Percentiles rank a stretch among this genome's conserved stretches.
Evolutionary conservation across 2,888 invertebrate genomes (phyloP).

Genomic region (Dynastes grantii): DNA sequence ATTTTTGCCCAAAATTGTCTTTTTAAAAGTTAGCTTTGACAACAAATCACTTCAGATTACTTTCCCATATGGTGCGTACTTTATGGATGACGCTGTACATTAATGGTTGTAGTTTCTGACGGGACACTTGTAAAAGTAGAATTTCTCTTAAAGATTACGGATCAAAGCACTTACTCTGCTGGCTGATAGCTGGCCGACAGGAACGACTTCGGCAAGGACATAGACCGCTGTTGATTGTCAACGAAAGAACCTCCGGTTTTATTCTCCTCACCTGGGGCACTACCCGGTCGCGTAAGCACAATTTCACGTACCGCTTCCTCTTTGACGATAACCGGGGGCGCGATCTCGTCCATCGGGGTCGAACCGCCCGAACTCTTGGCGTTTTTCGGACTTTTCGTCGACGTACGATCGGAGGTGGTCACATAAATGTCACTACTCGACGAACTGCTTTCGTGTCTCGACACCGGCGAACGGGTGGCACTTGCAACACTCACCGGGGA

Average conservation of each 20-base stretch:
- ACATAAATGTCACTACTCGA: conserved; percentile 74
- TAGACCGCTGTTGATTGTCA: conserved; percentile 71
- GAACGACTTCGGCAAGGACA: conserved; percentile 73
- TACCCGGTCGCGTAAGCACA: conserved; percentile 72
- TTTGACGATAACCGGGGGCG: conserved; percentile 53
- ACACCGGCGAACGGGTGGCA: conserved; percentile 63
- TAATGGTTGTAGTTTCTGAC: too few species aligned
- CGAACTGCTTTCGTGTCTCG: conserved; percentile 68
- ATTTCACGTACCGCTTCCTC: conserved; percentile 67
- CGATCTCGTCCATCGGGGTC: conserved; percentile 71
- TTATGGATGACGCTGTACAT: too few species aligned
- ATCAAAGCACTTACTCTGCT: conserved; percentile 55
- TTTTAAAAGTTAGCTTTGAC: too few species aligned
- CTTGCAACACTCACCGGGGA: conserved; percentile 62
- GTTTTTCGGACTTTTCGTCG: conserved; percentile 70
- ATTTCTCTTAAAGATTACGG: too few species aligned
- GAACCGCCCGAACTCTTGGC: conserved; percentile 72
- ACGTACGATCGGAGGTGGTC: conserved; percentile 72
- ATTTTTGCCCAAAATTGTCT: too few species aligned
- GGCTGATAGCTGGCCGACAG: conserved; percentile 67
- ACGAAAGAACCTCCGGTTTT: conserved; percentile 57
- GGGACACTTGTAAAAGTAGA: too few species aligned
- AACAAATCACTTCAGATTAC: too few species aligned
- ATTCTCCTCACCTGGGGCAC: conserved; percentile 71
- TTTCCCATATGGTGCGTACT: too few species aligned